Percentiles rank a stretch among this genome's conserved stretches.
Conservation (phyloP, 1,140 invertebrate species). For the Drosophila ambigua region DNA sequence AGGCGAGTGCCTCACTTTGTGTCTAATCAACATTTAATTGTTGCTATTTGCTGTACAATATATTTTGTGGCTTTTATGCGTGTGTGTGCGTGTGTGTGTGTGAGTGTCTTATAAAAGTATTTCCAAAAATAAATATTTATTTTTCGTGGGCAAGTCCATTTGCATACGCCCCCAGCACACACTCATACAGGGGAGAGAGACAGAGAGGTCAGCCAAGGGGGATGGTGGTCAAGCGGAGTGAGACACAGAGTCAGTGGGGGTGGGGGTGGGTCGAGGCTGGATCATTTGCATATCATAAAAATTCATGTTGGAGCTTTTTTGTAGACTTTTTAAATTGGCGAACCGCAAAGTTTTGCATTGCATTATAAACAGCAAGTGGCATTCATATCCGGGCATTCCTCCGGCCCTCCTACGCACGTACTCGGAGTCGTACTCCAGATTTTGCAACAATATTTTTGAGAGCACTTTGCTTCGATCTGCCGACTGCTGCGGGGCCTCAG, state of each 20-base stretch:
- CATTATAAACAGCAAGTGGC: constrained; percentile 63
- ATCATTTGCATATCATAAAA: constrained; percentile 79
- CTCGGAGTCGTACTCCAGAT: constrained; percentile 7
- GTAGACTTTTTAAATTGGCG: constrained; percentile 79
- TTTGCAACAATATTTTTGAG: constrained; percentile 43
- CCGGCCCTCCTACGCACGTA: constrained; percentile 22
- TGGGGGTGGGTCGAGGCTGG: neutral
- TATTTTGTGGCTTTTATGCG: constrained; percentile 38
- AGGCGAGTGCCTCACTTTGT: constrained; percentile 4
- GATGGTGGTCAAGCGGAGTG: constrained; percentile 25
- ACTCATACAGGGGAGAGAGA: neutral
- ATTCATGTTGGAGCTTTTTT: constrained; percentile 77
- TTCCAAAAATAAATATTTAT: constrained; percentile 47
- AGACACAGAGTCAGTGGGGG: too few relatives aligned
- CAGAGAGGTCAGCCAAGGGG: neutral
- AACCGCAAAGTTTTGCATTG: constrained; percentile 79
- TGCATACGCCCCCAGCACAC: constrained; percentile 11
- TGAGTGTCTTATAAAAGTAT: constrained; percentile 4
- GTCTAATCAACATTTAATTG: constrained; percentile 66
- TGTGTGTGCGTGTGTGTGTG: too few relatives aligned
- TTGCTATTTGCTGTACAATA: constrained; percentile 21
- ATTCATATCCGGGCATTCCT: constrained; percentile 16
- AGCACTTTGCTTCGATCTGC: constrained; percentile 51
- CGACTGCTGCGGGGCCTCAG: constrained; percentile 21
- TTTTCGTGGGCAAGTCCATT: constrained; percentile 47